These are phyloP conservation scores for Pipistrellus pipistrellus DNA, from an alignment of 2,797 vertebrate species.

Conservation along the genomic window DNA sequence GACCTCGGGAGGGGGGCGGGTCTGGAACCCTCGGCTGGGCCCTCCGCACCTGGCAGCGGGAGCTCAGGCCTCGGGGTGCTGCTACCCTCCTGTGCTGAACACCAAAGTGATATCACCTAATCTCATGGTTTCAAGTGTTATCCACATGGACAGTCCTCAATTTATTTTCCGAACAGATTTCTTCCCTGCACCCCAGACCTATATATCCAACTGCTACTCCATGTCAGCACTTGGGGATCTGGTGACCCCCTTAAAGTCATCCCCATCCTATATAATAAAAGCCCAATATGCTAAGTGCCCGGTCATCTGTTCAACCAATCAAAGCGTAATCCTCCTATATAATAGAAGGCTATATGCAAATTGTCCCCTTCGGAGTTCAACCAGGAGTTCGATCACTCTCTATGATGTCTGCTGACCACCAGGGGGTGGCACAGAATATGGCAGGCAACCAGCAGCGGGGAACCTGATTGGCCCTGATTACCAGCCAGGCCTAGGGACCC, in stretches of 20 bases:
- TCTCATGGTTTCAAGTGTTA: background rate
- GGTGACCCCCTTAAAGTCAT: background rate
- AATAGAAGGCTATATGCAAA: too few species aligned
- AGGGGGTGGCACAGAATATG: too few species aligned
- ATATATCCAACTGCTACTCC: background rate
- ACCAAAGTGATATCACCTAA: background rate
- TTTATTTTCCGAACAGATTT: background rate
- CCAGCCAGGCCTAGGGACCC: too few species aligned
- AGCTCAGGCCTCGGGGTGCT: background rate
- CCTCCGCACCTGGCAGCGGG: background rate
- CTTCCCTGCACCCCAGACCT: background rate
- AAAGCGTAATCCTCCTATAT: too few species aligned
- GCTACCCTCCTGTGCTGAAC: accelerated
- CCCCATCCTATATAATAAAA: too few species aligned
- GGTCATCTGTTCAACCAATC: too few species aligned
- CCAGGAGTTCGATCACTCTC: too few species aligned
- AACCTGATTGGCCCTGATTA: too few species aligned
- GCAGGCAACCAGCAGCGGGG: too few species aligned
- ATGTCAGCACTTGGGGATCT: accelerated
- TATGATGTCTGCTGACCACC: too few species aligned
- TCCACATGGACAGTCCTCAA: background rate
- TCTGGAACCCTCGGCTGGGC: background rate
- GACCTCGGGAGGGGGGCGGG: background rate
- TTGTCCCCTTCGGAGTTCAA: too few species aligned
- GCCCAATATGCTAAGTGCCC: too few species aligned